phyloP scores from a whole-genome alignment of 2,888 invertebrate species.

The Drosophila incognita region DNA sequence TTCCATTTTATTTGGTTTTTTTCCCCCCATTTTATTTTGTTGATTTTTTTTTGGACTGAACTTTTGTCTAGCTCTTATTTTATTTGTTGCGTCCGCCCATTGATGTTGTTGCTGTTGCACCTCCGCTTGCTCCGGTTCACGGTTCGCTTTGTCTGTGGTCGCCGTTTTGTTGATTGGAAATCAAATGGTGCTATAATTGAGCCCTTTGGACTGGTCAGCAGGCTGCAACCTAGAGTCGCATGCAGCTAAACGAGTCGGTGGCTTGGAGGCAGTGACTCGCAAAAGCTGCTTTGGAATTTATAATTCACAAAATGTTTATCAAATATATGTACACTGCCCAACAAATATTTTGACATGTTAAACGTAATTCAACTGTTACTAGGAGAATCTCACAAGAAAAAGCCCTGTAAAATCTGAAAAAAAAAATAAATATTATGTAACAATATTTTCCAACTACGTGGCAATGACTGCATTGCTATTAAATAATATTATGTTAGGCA shows the following conservation, averaged over 20 bases:
- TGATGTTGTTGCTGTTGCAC: slow-evolving; percentile 23
- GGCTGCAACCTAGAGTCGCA: not conserved
- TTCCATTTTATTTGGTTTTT: slow-evolving; percentile 1
- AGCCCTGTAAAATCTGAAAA: not conserved
- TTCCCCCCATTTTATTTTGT: not conserved
- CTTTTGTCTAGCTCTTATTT: slow-evolving; percentile 29
- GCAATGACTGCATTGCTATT: not conserved
- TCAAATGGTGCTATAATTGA: slow-evolving; percentile 64
- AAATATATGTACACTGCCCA: slow-evolving; percentile 22
- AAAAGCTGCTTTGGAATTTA: slow-evolving; percentile 21
- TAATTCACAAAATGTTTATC: slow-evolving; percentile 38
- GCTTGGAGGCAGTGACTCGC: slow-evolving; percentile 5
- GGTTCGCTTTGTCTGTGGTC: slow-evolving; percentile 52
- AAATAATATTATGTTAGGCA: not conserved
- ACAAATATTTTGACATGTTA: not conserved
- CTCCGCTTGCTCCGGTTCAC: slow-evolving; percentile 19
- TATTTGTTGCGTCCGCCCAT: slow-evolving; percentile 15
- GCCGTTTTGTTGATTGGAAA: slow-evolving; percentile 58
- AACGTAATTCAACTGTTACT: not conserved
- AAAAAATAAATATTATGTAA: not conserved
- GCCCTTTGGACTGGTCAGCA: slow-evolving; percentile 11
- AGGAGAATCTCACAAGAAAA: not conserved
- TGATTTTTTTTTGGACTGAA: slow-evolving; percentile 4
- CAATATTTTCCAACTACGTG: not conserved
- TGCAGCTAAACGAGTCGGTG: slow-evolving; percentile 16